These are phyloP conservation scores for Harpalus rubripes DNA, from an alignment of 2,888 invertebrate genomes.

Conservation along the genomic window DNA sequence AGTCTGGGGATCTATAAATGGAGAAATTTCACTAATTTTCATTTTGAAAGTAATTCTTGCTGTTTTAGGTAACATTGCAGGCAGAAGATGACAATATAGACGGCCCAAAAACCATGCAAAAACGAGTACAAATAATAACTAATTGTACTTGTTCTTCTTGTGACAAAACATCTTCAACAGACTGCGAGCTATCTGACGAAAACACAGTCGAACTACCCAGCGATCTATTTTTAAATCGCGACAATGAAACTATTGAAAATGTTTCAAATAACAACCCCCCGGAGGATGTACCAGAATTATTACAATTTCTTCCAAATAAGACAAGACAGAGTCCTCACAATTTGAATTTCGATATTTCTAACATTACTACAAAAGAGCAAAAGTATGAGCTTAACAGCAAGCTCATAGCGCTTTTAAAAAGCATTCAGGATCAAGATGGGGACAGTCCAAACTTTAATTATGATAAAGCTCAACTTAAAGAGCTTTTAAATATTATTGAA, in stretches of 20 bases:
- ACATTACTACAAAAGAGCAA: constrained; percentile 69
- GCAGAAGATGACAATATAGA: constrained; percentile 80
- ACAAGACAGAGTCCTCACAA: constrained; percentile 61
- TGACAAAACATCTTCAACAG: constrained; percentile 77
- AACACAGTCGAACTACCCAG: constrained; percentile 77
- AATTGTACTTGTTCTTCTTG: constrained; percentile 84
- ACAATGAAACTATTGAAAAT: constrained; percentile 70
- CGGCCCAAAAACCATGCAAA: constrained; percentile 79
- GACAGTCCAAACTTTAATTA: constrained; percentile 72
- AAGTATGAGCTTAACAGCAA: constrained; percentile 71
- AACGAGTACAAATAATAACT: constrained; percentile 83
- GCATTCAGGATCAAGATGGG: constrained; percentile 71
- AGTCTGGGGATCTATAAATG: too few relatives aligned
- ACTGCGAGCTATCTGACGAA: constrained; percentile 77
- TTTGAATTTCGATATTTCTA: constrained; percentile 58
- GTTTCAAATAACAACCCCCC: constrained; percentile 41
- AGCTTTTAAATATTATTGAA: constrained; percentile 73
- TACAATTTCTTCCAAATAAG: constrained; percentile 68
- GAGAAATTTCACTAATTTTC: too few relatives aligned
- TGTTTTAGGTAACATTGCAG: constrained; percentile 79
- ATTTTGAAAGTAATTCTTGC: too few relatives aligned
- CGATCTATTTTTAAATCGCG: constrained; percentile 74
- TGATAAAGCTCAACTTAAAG: constrained; percentile 73
- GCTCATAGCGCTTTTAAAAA: constrained; percentile 72
- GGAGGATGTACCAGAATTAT: constrained; percentile 74